Evolutionary conservation across 92 coral and sea anemone genomes (phyloP).

Genomic region (Porites evermanni): DNA sequence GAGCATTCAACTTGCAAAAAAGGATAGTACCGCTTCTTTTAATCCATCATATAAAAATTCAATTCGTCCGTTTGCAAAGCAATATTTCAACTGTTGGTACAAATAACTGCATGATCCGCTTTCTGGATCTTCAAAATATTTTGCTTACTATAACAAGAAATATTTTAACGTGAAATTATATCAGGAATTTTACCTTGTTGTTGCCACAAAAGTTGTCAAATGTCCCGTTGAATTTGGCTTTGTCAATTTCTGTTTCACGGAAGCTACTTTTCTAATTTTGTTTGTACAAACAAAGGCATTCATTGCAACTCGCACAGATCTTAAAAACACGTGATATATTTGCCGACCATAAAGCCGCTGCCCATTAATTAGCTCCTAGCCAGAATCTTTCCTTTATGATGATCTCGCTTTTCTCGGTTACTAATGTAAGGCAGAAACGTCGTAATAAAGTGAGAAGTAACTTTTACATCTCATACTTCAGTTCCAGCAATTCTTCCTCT

Average conservation of each 20-base stretch:
- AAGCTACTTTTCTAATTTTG: not conserved
- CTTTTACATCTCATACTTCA: not conserved
- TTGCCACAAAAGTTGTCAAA: too few relatives aligned
- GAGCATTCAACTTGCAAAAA: not conserved
- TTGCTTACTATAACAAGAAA: not conserved
- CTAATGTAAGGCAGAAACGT: not conserved
- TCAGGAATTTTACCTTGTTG: not conserved
- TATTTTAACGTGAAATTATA: not conserved
- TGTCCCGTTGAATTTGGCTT: slow-evolving; percentile 14
- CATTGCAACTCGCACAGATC: not conserved
- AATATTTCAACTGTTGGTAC: not conserved
- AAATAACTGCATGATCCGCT: not conserved
- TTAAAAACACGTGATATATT: not conserved
- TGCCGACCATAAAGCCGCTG: not conserved
- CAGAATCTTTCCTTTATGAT: not conserved
- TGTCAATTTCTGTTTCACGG: slow-evolving; percentile 9
- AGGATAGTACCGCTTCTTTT: not conserved
- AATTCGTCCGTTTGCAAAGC: not conserved
- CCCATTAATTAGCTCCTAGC: slow-evolving; percentile 9
- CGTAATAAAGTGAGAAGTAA: not conserved
- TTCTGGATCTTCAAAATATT: not conserved
- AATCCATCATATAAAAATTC: slow-evolving; percentile 2
- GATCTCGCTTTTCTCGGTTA: not conserved
- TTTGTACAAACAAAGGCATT: slow-evolving; percentile 2
- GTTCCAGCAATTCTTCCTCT: not conserved